Percentiles rank a stretch among this genome's conserved stretches.
Evolutionary conservation across 2,888 invertebrate genomes (phyloP).

Genomic region (Hyposoter dolosus): DNA sequence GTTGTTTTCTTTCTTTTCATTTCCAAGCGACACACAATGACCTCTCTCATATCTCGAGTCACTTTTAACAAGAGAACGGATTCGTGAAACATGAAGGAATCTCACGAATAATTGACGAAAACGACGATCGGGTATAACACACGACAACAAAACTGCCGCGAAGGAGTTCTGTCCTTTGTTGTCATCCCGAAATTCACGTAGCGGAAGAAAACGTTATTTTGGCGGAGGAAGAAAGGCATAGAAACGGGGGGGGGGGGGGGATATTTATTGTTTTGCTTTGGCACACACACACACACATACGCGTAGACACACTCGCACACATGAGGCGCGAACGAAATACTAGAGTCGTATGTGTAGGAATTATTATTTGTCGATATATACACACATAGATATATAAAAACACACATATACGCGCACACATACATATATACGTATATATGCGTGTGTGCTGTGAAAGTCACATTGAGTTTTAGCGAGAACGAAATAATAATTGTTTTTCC

Average conservation of each 20-base stretch:
- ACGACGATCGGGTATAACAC: background rate
- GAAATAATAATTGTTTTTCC: conserved; percentile 17
- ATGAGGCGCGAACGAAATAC: conserved; percentile 36
- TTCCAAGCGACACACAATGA: background rate
- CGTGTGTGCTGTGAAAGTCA: conserved; percentile 29
- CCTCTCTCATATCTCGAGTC: background rate
- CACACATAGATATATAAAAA: conserved; percentile 32
- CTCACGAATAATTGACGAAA: background rate
- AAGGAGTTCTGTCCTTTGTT: background rate
- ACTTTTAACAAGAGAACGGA: background rate
- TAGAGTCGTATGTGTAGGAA: conserved; percentile 53
- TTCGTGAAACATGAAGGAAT: background rate
- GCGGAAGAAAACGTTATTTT: background rate
- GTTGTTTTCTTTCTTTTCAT: background rate
- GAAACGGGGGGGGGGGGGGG: conserved; percentile 4
- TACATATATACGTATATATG: background rate
- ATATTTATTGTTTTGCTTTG: background rate
- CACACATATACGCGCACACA: background rate
- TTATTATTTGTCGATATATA: conserved; percentile 54
- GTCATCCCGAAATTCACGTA: background rate
- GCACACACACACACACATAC: conserved; percentile 29
- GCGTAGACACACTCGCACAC: conserved; percentile 4
- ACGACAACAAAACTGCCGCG: background rate
- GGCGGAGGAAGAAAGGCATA: conserved; percentile 45
- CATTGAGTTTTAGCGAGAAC: conserved; percentile 59